Evolutionary conservation across 2,797 vertebrate genomes (phyloP).

Genomic region (Ciconia nigra): DNA sequence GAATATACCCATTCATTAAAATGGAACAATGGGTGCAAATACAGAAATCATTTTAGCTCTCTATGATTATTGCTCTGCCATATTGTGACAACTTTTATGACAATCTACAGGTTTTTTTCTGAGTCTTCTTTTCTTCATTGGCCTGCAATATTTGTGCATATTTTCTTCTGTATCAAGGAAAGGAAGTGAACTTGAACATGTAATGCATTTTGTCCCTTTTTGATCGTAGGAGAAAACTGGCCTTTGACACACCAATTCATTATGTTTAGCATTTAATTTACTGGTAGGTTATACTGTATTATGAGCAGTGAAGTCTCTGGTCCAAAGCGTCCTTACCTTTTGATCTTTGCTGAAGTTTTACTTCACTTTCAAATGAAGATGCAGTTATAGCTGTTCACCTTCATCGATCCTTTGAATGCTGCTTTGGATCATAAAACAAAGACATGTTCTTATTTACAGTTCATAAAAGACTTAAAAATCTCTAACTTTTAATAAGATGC

Average conservation of each 20-base stretch:
- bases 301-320: not conserved
- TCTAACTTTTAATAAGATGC: constrained; percentile 7
- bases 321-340: not conserved
- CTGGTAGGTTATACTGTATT: not conserved
- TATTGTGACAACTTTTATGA: not conserved
- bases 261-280: constrained; percentile 24
- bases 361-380: not conserved
- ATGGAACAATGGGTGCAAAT: not conserved
- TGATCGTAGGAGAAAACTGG: not conserved
- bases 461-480: constrained; percentile 15
- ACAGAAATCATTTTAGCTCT: not conserved
- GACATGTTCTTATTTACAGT: constrained; percentile 5
- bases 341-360: not conserved
- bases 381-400: not conserved
- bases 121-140: not conserved
- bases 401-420: constrained; percentile 11
- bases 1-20: not conserved
- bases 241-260: not conserved
- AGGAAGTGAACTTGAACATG: not conserved
- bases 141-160: not conserved
- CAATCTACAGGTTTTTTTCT: not conserved
- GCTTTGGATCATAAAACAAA: constrained; percentile 30
- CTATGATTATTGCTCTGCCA: not conserved
- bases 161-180: not conserved
- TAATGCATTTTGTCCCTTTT: constrained; percentile 5